phyloP scores from a whole-genome alignment of 2,113 vertebrate species.

The Fregata magnificens region DNA sequence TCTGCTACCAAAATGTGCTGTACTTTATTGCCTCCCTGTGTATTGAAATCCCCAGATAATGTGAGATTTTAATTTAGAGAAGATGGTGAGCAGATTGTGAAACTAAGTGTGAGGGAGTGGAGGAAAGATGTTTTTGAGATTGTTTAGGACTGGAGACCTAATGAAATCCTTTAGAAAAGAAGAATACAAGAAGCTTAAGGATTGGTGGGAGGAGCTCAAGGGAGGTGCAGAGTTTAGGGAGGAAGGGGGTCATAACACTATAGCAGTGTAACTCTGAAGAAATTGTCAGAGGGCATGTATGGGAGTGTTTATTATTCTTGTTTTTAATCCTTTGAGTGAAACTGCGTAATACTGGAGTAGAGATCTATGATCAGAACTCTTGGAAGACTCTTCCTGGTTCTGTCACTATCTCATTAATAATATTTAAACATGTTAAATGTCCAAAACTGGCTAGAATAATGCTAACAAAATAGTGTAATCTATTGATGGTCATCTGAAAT shows the following conservation, averaged over 20 bases:
- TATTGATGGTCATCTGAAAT: background rate
- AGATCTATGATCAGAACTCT: background rate
- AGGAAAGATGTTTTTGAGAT: background rate
- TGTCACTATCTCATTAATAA: background rate
- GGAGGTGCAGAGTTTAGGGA: background rate
- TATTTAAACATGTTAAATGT: background rate
- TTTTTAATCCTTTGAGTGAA: background rate
- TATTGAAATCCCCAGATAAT: background rate
- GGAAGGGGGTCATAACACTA: background rate
- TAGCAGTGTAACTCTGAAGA: background rate
- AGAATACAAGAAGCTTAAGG: background rate
- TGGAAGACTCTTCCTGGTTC: background rate
- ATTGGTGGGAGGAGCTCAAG: background rate
- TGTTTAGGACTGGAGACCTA: background rate
- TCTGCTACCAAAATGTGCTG: background rate
- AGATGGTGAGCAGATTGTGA: background rate
- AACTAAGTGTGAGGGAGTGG: background rate
- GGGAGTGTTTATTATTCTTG: background rate
- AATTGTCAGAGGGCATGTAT: background rate
- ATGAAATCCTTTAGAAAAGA: background rate
- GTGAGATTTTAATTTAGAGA: background rate
- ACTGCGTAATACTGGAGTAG: background rate
- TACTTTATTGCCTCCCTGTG: background rate
- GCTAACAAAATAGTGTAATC: background rate
- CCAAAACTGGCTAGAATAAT: background rate